Evolutionary conservation across 2,113 vertebrate species (phyloP).

Genomic region (Calidris pugnax): DNA sequence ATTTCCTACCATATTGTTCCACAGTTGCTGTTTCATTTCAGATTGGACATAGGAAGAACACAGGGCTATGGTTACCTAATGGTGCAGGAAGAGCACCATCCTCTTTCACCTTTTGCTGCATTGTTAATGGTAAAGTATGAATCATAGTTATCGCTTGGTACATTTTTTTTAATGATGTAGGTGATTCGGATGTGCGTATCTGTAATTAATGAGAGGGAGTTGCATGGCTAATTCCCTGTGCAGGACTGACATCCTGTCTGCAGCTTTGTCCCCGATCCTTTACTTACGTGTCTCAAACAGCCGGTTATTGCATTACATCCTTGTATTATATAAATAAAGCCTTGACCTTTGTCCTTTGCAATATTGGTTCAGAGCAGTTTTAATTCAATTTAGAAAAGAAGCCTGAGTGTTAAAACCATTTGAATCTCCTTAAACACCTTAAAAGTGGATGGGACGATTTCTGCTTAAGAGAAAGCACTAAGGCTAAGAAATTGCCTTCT

Average conservation of each 20-base stretch:
- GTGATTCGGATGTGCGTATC: neutral
- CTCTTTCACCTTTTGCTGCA: neutral
- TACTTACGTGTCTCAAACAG: slow-evolving; percentile 43
- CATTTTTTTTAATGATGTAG: neutral
- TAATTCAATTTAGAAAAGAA: slow-evolving; percentile 17
- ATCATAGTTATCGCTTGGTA: neutral
- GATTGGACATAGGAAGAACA: neutral
- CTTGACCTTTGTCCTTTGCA: slow-evolving; percentile 36
- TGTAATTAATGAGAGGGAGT: slow-evolving; percentile 44
- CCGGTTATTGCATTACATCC: slow-evolving; percentile 63
- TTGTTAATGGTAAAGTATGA: slow-evolving; percentile 3
- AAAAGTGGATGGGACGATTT: neutral
- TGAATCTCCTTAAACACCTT: neutral
- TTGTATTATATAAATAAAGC: slow-evolving; percentile 55
- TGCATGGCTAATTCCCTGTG: slow-evolving; percentile 42
- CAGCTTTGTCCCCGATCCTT: slow-evolving; percentile 39
- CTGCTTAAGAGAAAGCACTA: neutral
- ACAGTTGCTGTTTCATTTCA: neutral
- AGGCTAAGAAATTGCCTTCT: neutral
- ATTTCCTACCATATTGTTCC: neutral
- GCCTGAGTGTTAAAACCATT: neutral
- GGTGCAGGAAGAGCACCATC: neutral
- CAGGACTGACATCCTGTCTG: slow-evolving; percentile 54
- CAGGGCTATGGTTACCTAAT: neutral
- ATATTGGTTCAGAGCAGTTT: slow-evolving; percentile 5